Evolutionary conservation across 2,888 invertebrate genomes (phyloP), one percentile per base, ranked within the genome.

Genomic region (Diarsia brunnea): DNA sequence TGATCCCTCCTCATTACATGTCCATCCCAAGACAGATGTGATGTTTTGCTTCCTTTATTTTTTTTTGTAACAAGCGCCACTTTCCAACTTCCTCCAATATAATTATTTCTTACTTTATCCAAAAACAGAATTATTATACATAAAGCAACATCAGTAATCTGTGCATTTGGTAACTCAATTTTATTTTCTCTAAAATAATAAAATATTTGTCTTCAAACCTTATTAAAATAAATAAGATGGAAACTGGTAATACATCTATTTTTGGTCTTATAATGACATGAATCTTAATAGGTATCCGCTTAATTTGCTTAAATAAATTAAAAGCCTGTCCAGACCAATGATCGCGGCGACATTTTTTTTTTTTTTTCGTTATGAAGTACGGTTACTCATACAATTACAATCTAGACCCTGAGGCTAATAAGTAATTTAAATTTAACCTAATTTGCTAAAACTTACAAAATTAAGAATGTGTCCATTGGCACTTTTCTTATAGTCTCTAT

Each of bases 241-340:
- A 68, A 68, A 73, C 73, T 64, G 24, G 79, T 73, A 65, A 53
- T 21, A 51, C 58, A 38, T 68, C 58, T 79, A 79, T 64, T 79
- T 73, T 64, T 14, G 64, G 51, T 12, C 19, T 3, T 27, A 19
- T 73, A 51, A n/a, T 68, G 67, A 68, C 45, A 47, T 68, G 80
- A 79, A 79, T 79, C 31, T 38, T 68, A 68, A 68, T 79, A 58
- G n/a, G 64, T 47, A 51, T 67, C 19, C 21, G 31, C 27, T 55
- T 43, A 47, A 61, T 67, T 75, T 53, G 4, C 21, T 51, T 24
- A 38, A 70, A 79, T 67, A 64, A 63, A 73, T 58, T 64, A 79
- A 68, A 43, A 68, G 58, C 51, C 64, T 64, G 38, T 21, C 14
- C 64, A 79, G 73, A 45, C 12, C 58, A 27, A 55, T 58, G 12